These are phyloP conservation scores for Sinocyclocheilus anshuiensis DNA, from an alignment of 2,113 vertebrate species.

Conservation along the genomic window DNA sequence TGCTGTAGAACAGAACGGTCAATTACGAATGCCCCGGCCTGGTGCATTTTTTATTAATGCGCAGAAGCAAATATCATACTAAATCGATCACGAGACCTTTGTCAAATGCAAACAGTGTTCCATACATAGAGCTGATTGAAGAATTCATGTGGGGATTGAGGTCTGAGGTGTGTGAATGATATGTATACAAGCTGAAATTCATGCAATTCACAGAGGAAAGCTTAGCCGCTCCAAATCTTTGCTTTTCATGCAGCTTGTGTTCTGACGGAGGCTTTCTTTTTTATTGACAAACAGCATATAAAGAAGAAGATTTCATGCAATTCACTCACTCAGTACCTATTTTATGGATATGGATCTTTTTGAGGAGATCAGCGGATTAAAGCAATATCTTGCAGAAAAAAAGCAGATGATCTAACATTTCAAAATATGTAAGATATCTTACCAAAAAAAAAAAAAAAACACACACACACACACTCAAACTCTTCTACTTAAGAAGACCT, in stretches of 20 bases:
- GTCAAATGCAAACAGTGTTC: constrained; percentile 12
- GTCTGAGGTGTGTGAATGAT: constrained; percentile 23
- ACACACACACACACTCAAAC: too few species aligned
- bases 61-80: constrained; percentile 28
- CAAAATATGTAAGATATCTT: constrained; percentile 11
- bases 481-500: background rate
- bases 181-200: constrained; percentile 35
- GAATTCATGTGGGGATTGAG: constrained; percentile 12
- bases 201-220: constrained; percentile 26
- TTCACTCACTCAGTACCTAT: background rate
- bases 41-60: constrained; percentile 34
- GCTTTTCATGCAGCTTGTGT: constrained; percentile 39
- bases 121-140: constrained; percentile 24
- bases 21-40: constrained; percentile 13
- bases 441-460: background rate
- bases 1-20: constrained; percentile 36
- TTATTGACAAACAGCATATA: constrained; percentile 26
- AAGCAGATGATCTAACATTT: background rate
- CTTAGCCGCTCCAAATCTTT: constrained; percentile 8
- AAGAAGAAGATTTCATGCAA: constrained; percentile 19
- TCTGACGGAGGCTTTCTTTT: constrained; percentile 1
- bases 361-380: constrained; percentile 18
- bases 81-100: constrained; percentile 23
- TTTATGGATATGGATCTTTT: background rate
- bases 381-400: constrained; percentile 21